These are phyloP conservation scores for Celastrina argiolus DNA, from an alignment of 2,888 invertebrate species.

Conservation along the genomic window DNA sequence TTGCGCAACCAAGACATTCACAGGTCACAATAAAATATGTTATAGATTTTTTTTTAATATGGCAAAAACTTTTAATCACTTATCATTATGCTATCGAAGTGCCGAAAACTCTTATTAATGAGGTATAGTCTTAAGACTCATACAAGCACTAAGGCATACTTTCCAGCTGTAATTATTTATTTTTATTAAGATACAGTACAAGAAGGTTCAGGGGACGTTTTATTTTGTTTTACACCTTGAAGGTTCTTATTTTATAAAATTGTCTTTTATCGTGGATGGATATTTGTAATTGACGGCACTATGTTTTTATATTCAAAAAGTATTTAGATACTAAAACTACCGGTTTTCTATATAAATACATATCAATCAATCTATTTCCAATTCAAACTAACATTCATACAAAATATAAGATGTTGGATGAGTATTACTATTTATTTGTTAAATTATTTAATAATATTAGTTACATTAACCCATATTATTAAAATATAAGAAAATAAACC, in stretches of 20 bases:
- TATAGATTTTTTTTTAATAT: too few species aligned
- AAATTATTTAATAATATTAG: not conserved
- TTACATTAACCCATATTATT: not conserved
- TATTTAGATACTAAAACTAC: not conserved
- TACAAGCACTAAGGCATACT: not conserved
- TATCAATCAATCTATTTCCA: not conserved
- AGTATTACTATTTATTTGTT: not conserved
- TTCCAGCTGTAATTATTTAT: not conserved
- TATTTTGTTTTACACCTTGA: not conserved
- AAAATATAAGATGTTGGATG: not conserved
- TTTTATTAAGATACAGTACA: not conserved
- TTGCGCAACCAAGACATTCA: too few species aligned
- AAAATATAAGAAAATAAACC: too few species aligned
- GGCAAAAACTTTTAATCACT: not conserved
- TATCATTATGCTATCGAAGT: not conserved
- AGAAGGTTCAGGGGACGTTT: not conserved
- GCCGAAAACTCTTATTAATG: not conserved
- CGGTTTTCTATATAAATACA: not conserved
- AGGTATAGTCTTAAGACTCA: not conserved
- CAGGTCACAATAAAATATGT: too few species aligned
- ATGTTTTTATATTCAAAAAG: not conserved
- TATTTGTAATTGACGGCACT: constrained; percentile 5
- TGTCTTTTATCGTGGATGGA: not conserved
- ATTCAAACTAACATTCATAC: not conserved
- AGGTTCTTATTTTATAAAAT: not conserved